phyloP scores from a whole-genome alignment of 2,888 invertebrate genomes.

The Phyllotreta cruciferae region DNA sequence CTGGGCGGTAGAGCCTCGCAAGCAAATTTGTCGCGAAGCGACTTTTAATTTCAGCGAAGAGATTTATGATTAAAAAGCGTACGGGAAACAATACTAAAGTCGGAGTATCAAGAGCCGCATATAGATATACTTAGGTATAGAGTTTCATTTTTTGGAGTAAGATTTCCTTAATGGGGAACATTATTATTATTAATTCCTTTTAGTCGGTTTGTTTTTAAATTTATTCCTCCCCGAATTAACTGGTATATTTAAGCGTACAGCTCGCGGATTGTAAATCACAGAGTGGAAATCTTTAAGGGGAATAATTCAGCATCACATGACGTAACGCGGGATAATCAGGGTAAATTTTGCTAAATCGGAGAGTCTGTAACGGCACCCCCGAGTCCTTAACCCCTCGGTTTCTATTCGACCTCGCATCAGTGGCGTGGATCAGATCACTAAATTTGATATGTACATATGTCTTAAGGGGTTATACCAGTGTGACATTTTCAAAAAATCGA shows the following conservation, averaged over 20 bases:
- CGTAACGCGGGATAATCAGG: constrained; percentile 53
- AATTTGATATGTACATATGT: too few species aligned
- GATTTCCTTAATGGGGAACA: too few species aligned
- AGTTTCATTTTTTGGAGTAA: too few species aligned
- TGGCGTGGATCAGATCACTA: not conserved
- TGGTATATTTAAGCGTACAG: not conserved
- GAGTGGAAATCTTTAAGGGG: constrained; percentile 23
- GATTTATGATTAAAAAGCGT: constrained; percentile 1
- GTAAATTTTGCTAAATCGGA: constrained; percentile 52
- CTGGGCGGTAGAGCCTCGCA: constrained; percentile 6
- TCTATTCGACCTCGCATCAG: constrained; percentile 2
- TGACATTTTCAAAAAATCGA: too few species aligned
- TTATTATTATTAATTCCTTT: too few species aligned
- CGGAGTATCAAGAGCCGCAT: too few species aligned
- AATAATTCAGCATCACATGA: constrained; percentile 28
- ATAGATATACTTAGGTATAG: too few species aligned
- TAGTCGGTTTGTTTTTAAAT: not conserved
- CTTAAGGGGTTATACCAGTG: too few species aligned
- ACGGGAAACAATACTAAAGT: too few species aligned
- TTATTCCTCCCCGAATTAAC: not conserved
- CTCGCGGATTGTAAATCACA: not conserved
- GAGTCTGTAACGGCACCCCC: constrained; percentile 32
- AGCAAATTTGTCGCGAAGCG: constrained; percentile 20
- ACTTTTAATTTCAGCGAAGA: constrained; percentile 18
- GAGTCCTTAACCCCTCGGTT: constrained; percentile 30